These are phyloP conservation scores for Dendrolimus punctatus DNA, from an alignment of 1,140 invertebrate species.

Conservation along the genomic window DNA sequence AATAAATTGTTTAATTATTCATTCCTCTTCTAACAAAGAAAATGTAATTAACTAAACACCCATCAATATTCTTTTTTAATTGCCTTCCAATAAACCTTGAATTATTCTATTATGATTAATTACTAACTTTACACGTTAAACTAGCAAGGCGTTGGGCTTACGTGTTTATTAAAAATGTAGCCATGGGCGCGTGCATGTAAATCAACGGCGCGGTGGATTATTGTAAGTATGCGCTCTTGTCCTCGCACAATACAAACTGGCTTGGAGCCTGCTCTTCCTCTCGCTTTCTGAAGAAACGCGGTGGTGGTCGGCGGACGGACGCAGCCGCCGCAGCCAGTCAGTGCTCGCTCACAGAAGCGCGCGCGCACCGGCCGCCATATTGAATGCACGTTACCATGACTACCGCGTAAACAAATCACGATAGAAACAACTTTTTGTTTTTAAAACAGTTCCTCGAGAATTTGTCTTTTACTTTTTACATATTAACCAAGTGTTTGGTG, in stretches of 20 bases:
- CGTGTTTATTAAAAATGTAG: neutral
- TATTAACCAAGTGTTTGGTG: no score
- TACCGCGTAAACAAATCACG: constrained; percentile 46
- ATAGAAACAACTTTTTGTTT: neutral
- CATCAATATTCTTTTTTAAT: no score
- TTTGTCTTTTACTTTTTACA: neutral
- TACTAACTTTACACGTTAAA: neutral
- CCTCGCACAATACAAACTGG: constrained; percentile 61
- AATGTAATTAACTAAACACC: no score
- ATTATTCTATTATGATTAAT: no score
- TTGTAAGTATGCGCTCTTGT: constrained; percentile 45
- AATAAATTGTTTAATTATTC: no score
- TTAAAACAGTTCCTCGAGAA: neutral
- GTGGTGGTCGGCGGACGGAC: constrained; percentile 49
- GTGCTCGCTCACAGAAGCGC: constrained; percentile 46
- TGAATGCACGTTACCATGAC: constrained; percentile 58
- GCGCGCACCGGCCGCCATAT: constrained; percentile 60
- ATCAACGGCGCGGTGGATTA: constrained; percentile 27
- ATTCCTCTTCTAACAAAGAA: no score
- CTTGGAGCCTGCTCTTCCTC: constrained; percentile 60
- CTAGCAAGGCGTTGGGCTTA: constrained; percentile 6
- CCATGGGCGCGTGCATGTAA: constrained; percentile 19
- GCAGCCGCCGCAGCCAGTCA: constrained; percentile 42
- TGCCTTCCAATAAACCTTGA: no score
- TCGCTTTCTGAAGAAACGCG: constrained; percentile 56